Percentiles rank a stretch among this genome's conserved stretches.
phyloP scores from a whole-genome alignment of 1,140 invertebrate species.

The Heliconius himera region DNA sequence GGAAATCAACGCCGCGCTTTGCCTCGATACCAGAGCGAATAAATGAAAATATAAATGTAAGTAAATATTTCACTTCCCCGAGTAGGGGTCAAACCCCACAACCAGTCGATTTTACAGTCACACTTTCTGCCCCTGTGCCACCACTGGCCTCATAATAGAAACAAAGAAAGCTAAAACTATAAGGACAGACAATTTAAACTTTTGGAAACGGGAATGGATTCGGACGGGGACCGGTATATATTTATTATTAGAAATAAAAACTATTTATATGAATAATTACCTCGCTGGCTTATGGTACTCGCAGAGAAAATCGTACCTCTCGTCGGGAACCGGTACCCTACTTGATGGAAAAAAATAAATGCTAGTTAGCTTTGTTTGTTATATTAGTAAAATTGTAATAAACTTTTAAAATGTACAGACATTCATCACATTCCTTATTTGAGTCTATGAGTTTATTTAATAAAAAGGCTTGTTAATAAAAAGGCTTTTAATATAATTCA shows the following conservation, averaged over 20 bases:
- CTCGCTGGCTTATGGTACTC: conserved; percentile 97
- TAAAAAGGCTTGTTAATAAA: not conserved
- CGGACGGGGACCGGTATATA: no score
- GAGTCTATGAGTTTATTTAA: not conserved
- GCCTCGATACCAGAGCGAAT: no score
- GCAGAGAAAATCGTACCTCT: conserved; percentile 95
- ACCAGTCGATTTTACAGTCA: no score
- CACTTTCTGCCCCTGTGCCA: no score
- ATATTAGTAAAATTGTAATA: not conserved
- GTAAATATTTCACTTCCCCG: no score
- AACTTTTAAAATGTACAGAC: not conserved
- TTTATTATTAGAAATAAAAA: not conserved
- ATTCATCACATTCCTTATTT: not conserved
- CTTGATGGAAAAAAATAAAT: conserved; percentile 84
- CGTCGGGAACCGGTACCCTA: conserved; percentile 99
- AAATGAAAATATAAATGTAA: no score
- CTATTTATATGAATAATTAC: conserved; percentile 76
- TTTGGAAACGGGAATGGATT: no score
- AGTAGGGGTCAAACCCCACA: no score
- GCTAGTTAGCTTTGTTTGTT: conserved; percentile 30
- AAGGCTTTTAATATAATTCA: not conserved
- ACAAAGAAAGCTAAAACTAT: not conserved
- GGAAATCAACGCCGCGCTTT: no score
- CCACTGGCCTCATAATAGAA: no score
- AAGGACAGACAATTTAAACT: no score